A percentile compares a stretch with the other conserved stretches of the same genome.
Evolutionary conservation across 1,140 invertebrate genomes (phyloP).

Genomic region (Lasioglossum albipes): DNA sequence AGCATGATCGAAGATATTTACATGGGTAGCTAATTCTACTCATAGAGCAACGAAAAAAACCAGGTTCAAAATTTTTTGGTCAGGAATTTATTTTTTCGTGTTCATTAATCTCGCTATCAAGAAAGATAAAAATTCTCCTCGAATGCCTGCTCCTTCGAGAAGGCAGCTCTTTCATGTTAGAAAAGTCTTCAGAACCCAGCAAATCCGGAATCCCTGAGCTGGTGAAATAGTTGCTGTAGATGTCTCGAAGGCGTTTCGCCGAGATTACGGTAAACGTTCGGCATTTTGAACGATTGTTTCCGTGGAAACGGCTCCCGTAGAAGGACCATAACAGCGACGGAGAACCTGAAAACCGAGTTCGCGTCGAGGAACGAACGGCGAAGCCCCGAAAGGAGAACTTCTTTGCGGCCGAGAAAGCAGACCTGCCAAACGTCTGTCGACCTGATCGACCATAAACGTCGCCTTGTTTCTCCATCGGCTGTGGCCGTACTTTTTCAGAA

Average conservation of each 20-base stretch:
- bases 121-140: no score
- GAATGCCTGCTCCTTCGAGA: no score
- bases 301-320: conserved; percentile 3
- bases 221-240: neutral
- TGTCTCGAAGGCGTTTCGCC: neutral
- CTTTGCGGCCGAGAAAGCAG: conserved; percentile 54
- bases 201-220: neutral
- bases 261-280: conserved; percentile 13
- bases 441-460: conserved; percentile 63
- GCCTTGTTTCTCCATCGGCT: conserved; percentile 50
- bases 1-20: no score
- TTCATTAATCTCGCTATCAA: no score
- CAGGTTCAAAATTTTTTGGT: no score
- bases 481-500: conserved; percentile 53
- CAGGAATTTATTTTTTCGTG: no score
- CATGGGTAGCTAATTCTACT: no score
- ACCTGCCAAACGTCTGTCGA: conserved; percentile 64
- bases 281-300: conserved; percentile 25
- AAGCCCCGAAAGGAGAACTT: conserved; percentile 52
- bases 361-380: conserved; percentile 37
- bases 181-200: no score
- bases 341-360: conserved; percentile 26
- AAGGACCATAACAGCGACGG: conserved; percentile 20
- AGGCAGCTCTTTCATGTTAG: no score
- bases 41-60: no score